Conservation (phyloP, 2,113 vertebrate genomes). For the Nothocercus nigrocapillus region DNA sequence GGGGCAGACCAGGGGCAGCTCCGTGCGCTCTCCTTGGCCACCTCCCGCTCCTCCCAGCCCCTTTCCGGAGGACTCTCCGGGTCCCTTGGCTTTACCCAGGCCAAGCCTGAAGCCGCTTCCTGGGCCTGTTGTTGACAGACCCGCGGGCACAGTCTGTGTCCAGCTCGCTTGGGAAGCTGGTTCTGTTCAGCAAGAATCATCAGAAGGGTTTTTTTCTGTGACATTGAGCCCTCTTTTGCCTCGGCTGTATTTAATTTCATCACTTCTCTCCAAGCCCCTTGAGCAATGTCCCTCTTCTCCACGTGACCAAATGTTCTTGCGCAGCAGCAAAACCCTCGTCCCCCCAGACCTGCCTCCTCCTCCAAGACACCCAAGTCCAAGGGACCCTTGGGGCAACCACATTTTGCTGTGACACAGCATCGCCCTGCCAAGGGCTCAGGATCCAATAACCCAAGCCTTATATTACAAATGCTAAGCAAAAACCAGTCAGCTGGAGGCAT, state of each 20-base stretch:
- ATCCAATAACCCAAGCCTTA: not conserved
- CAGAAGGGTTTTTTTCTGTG: not conserved
- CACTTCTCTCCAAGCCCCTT: not conserved
- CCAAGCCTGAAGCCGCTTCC: not conserved
- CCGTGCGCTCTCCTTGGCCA: too few species aligned
- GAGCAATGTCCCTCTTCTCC: not conserved
- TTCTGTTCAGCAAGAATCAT: not conserved
- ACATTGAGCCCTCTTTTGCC: not conserved
- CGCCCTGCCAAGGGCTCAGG: accelerated
- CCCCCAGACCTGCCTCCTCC: accelerated
- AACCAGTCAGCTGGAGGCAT: not conserved
- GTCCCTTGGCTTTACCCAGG: not conserved
- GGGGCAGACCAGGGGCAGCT: not conserved
- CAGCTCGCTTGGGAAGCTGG: accelerated
- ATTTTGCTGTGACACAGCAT: not conserved
- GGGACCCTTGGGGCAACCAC: not conserved
- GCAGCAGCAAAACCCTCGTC: not conserved
- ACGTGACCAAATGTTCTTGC: not conserved
- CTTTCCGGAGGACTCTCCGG: not conserved
- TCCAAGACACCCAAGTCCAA: not conserved
- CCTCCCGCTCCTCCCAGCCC: not conserved
- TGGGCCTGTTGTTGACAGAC: not conserved
- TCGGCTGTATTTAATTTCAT: not conserved
- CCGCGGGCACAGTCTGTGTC: not conserved
- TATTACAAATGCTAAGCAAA: not conserved